Conservation (phyloP, 1,140 invertebrate genomes). For the Brachionus rotundiformis region DNA sequence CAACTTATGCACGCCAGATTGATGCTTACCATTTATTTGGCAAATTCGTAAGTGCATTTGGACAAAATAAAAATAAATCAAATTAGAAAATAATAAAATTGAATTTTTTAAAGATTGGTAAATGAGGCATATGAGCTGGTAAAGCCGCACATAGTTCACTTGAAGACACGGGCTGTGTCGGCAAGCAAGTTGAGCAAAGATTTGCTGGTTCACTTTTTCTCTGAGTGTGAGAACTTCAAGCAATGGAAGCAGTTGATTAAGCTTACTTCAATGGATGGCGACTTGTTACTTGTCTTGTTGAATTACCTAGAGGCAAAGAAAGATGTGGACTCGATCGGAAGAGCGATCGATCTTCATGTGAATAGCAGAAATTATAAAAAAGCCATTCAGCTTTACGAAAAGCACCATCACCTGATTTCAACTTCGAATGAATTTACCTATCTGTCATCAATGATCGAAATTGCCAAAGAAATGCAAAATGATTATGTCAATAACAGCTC, state of each 20-base stretch:
- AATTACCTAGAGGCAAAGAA: conserved; percentile 31
- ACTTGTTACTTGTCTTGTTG: background rate
- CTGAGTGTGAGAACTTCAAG: background rate
- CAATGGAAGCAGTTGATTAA: background rate
- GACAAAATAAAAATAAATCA: background rate
- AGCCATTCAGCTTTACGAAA: conserved; percentile 6
- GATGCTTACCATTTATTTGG: background rate
- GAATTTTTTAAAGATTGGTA: background rate
- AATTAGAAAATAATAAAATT: background rate
- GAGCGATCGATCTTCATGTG: conserved; percentile 17
- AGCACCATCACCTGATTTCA: background rate
- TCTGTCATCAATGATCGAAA: conserved; percentile 15
- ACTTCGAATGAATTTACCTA: background rate
- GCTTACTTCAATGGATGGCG: background rate
- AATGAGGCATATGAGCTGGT: conserved; percentile 30
- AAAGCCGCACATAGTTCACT: background rate
- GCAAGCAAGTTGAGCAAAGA: background rate
- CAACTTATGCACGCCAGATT: background rate
- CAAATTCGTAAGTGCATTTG: background rate
- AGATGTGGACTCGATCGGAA: background rate
- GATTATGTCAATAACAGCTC: background rate
- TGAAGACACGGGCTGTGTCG: background rate
- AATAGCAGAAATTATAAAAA: conserved; percentile 45
- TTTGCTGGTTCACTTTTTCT: background rate
- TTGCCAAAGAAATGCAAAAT: conserved; percentile 24